Base-by-base conservation (phyloP, 2,113 vertebrate species). In the Pseudopipra pipra region DNA sequence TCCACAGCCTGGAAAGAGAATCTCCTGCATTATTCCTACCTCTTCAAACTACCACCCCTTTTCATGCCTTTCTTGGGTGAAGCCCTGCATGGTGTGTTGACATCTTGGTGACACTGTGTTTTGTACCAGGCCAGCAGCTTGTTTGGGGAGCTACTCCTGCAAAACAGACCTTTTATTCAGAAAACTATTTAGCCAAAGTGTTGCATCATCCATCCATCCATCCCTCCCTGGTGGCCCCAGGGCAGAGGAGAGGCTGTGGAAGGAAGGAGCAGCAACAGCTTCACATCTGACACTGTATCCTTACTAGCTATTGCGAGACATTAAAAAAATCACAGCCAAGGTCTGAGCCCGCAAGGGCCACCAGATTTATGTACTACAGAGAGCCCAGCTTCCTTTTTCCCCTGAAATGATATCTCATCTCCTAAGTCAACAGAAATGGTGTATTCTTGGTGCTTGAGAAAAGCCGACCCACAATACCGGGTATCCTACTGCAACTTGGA, bases 241-340 rank as follows among this genome's bases (percentile, higher is more conserved):
- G 30, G 30, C 28, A 58, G 35, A 58, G 22, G 28, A 54, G 35
- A 58, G 28, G 24, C 56, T 62, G 14, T 33, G 61, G 61, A 54
- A 71, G 52, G 39, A 73, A 66, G 61, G 27, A 84, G 14, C 46
- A 61, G 44, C 7, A 55, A 8, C 37, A 62, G 14, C 37, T 23
- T 3, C 44, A 22, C 9, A 6, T 17, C 22, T 17, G 30, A 2
- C 2, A 5, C 43, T 72, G 6, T 0, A 0, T n/a, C 66, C 51
- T 20, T 12, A 31, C 9, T 31, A 80, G 14, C 18, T 21, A 6
- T 1, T 16, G 35, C 55, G 31, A 66, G 37, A 28, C 5, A 23
- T 23, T 8, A 56, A 74, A 63, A 52, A 63, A 59, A 28, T 35
- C 56, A 70, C 46, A 65, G 68, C 20, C 65, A 55, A 80, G 33